phyloP scores from a whole-genome alignment of 2,888 invertebrate species.

The Desoria tigrina region DNA sequence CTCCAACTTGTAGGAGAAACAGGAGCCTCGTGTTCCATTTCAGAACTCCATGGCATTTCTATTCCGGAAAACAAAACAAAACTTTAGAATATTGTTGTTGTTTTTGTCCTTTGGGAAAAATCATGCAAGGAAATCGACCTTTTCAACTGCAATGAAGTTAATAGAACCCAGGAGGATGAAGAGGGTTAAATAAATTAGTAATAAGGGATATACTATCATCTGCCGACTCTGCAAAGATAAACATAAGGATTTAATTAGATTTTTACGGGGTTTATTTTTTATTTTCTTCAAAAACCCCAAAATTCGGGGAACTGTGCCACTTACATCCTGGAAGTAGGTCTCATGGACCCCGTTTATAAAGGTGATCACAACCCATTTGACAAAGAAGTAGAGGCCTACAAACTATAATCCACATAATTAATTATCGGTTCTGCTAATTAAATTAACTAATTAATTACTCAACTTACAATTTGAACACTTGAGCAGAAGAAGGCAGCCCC shows the following conservation, averaged over 20 bases:
- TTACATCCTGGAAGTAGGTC: constrained; percentile 11
- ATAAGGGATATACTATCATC: constrained; percentile 5
- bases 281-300: too few species aligned
- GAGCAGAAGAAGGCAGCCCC: constrained; percentile 10
- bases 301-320: too few species aligned
- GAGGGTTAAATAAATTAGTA: constrained; percentile 6
- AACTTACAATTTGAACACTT: constrained; percentile 10
- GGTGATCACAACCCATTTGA: constrained; percentile 12
- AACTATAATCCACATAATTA: constrained; percentile 2
- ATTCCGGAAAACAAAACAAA: background rate
- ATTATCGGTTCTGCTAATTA: background rate
- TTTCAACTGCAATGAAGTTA: constrained; percentile 9
- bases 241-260: too few species aligned
- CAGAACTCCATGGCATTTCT: background rate
- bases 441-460: background rate
- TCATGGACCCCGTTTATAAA: background rate
- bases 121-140: too few species aligned
- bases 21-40: constrained; percentile 2
- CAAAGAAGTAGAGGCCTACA: constrained; percentile 7
- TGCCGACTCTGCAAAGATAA: constrained; percentile 10
- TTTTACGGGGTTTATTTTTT: background rate
- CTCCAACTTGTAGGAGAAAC: background rate
- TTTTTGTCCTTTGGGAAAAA: too few species aligned
- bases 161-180: constrained; percentile 8
- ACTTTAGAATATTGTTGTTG: too few species aligned